Evolutionary conservation across 2,113 vertebrate genomes (phyloP).

Genomic region (Silurus meridionalis): DNA sequence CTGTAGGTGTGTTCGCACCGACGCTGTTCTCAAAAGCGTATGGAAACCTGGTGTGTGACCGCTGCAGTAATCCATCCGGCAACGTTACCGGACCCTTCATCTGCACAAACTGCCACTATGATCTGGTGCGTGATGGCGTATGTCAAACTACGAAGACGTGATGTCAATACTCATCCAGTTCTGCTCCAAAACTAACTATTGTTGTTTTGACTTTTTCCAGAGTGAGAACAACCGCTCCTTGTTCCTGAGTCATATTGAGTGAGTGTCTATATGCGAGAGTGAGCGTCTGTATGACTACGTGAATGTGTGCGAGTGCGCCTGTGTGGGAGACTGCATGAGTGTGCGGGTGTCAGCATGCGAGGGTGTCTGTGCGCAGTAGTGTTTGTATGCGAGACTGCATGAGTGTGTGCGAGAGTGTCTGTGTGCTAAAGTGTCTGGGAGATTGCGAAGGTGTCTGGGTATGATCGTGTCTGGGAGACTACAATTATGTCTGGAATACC

Average conservation of each 20-base stretch:
- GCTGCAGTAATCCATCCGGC: constrained; percentile 74
- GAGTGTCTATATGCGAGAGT: constrained; percentile 57
- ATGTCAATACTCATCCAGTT: background rate
- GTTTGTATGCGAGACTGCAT: too few species aligned
- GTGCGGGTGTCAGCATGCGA: too few species aligned
- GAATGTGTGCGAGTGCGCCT: too few species aligned
- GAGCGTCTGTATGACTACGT: too few species aligned
- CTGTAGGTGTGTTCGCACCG: constrained; percentile 83
- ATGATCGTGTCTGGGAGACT: too few species aligned
- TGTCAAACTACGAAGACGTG: background rate
- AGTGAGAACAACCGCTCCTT: constrained; percentile 72
- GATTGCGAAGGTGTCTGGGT: too few species aligned
- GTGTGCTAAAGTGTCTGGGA: too few species aligned
- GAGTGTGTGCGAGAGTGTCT: too few species aligned
- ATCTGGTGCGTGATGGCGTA: constrained; percentile 70
- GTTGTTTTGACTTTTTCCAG: constrained; percentile 51
- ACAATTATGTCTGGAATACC: too few species aligned
- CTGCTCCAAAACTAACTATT: background rate
- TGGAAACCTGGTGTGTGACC: constrained; percentile 80
- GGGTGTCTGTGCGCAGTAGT: too few species aligned
- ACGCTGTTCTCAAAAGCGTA: constrained; percentile 89
- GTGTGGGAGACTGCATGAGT: too few species aligned
- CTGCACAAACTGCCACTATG: constrained; percentile 83
- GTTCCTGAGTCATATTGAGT: constrained; percentile 83
- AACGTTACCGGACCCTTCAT: constrained; percentile 73